These are phyloP conservation scores for Triplophysa rosa DNA, from an alignment of 2,113 vertebrate genomes.

Conservation along the genomic window DNA sequence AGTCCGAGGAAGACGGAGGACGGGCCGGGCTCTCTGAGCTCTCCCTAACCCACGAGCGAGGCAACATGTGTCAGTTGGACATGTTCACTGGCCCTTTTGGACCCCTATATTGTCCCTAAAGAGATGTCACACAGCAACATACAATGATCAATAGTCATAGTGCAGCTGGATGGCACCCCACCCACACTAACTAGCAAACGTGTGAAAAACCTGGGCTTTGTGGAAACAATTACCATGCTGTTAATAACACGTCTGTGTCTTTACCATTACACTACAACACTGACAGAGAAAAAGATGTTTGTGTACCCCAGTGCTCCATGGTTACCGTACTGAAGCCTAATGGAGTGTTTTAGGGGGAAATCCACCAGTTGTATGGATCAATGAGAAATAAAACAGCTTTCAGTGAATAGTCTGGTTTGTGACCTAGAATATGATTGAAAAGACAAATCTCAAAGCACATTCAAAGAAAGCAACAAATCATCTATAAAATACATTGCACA, in stretches of 20 bases:
- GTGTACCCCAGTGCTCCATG: constrained; percentile 30
- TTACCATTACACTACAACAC: constrained; percentile 19
- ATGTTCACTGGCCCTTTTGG: constrained; percentile 9
- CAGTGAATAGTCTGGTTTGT: neutral
- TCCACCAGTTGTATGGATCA: constrained; percentile 25
- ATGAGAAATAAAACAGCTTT: constrained; percentile 5
- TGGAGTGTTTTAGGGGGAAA: constrained; percentile 15
- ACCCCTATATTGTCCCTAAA: neutral
- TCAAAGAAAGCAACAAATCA: too few species aligned
- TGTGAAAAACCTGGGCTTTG: constrained; percentile 62
- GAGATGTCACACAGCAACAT: constrained; percentile 19
- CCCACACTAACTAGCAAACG: constrained; percentile 64
- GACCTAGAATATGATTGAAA: neutral
- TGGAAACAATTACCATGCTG: constrained; percentile 66
- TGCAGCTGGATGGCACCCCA: constrained; percentile 60
- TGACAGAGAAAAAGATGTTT: constrained; percentile 11
- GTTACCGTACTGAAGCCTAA: constrained; percentile 26
- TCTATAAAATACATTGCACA: too few species aligned
- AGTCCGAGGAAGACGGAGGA: constrained; percentile 18
- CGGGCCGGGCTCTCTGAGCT: neutral
- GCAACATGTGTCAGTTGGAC: constrained; percentile 11
- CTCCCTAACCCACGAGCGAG: neutral
- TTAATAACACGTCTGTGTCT: constrained; percentile 28
- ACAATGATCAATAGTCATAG: constrained; percentile 35
- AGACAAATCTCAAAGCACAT: neutral